Conservation (phyloP, 1,140 invertebrate species). For the Drosophila triauraria region DNA sequence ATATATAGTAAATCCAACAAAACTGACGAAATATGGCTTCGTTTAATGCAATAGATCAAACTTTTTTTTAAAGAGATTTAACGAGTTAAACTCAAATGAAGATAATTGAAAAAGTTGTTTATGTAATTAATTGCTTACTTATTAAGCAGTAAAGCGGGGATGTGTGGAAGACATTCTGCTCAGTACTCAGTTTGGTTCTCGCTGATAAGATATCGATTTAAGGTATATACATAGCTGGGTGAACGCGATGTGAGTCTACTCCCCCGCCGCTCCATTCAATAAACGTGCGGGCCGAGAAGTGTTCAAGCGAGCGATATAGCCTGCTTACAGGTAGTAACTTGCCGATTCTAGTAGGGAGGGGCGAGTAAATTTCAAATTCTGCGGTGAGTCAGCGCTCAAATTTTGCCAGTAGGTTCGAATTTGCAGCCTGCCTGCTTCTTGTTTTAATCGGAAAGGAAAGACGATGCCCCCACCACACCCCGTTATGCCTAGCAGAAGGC, state of each 20-base stretch:
- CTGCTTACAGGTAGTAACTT: constrained; percentile 2
- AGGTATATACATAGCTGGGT: constrained; percentile 14
- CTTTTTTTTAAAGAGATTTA: background rate
- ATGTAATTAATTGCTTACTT: constrained; percentile 23
- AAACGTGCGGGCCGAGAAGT: constrained; percentile 32
- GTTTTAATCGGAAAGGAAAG: constrained; percentile 33
- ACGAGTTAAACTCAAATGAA: no score
- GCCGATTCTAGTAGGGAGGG: constrained; percentile 24
- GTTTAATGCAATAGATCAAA: background rate
- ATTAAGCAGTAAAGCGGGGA: constrained; percentile 2
- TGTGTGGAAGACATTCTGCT: background rate
- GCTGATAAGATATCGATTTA: constrained; percentile 78
- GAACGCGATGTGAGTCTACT: constrained; percentile 2
- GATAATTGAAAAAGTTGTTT: constrained; percentile 8
- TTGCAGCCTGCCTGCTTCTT: constrained; percentile 40
- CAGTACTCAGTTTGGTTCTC: background rate
- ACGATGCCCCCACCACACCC: background rate
- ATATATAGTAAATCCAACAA: constrained; percentile 4
- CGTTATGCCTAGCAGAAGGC: background rate
- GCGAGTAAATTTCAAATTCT: constrained; percentile 21
- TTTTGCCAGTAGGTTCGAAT: constrained; percentile 17
- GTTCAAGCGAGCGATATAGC: constrained; percentile 34
- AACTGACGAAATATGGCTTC: constrained; percentile 11
- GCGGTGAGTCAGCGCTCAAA: constrained; percentile 52
- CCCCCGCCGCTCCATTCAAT: constrained; percentile 1